These are phyloP conservation scores for Minunthozetes semirufus DNA, from an alignment of 2,888 invertebrate genomes.

Conservation along the genomic window DNA sequence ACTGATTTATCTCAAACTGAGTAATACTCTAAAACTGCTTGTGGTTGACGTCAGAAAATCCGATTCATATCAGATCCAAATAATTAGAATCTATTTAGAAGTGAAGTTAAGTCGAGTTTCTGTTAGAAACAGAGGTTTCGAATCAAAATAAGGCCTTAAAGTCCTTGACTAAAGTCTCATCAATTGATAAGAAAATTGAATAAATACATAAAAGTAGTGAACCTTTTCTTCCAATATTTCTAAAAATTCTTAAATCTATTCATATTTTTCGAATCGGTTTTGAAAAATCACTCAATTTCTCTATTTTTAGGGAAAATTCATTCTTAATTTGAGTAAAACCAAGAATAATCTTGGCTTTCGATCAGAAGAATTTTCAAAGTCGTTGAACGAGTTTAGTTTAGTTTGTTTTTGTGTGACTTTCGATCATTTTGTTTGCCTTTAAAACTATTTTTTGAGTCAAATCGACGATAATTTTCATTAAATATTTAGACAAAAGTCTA, in stretches of 20 bases:
- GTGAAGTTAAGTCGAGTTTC: not conserved
- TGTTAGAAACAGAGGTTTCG: constrained; percentile 22
- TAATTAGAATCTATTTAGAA: not conserved
- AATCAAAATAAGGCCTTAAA: constrained; percentile 11
- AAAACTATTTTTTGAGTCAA: not conserved
- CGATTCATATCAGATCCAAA: not conserved
- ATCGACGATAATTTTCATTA: not conserved
- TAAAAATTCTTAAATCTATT: not conserved
- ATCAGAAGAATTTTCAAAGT: not conserved
- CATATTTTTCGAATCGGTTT: not conserved
- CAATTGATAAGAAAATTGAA: constrained; percentile 1
- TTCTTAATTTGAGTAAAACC: not conserved
- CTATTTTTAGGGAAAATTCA: not conserved
- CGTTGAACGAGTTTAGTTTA: constrained; percentile 6
- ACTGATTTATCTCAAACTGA: too few species aligned
- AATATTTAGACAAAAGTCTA: too few species aligned
- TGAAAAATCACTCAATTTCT: not conserved
- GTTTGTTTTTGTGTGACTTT: not conserved
- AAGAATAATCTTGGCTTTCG: not conserved
- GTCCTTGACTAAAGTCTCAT: constrained; percentile 30
- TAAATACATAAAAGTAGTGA: not conserved
- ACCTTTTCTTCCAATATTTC: not conserved
- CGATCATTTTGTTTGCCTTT: not conserved
- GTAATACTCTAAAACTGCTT: too few species aligned
- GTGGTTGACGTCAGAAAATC: not conserved